Percentiles rank a stretch among this genome's conserved stretches.
Evolutionary conservation across 2,797 vertebrate genomes (phyloP).

Genomic region (Sebastes kiyomatsui): DNA sequence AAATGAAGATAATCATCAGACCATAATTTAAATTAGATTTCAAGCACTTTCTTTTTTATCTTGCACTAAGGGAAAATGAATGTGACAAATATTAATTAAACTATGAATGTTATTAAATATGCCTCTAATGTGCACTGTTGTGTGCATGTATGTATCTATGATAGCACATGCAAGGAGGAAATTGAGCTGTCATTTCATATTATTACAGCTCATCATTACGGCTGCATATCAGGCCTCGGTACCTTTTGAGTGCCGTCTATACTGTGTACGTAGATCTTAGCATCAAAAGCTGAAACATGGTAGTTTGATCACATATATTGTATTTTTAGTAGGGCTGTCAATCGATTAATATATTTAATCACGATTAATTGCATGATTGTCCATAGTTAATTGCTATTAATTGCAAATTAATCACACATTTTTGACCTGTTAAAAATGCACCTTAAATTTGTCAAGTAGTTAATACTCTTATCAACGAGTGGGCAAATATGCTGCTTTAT

Average conservation of each 20-base stretch:
- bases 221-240: neutral
- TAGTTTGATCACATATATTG: neutral
- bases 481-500: neutral
- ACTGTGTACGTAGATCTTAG: neutral
- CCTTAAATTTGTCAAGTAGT: neutral
- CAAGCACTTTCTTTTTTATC: neutral
- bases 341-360: neutral
- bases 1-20: neutral
- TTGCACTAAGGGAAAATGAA: neutral
- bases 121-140: neutral
- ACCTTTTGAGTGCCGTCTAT: neutral
- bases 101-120: neutral
- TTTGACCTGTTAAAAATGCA: neutral
- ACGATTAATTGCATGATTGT: neutral
- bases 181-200: constrained; percentile 1
- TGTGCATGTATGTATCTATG: neutral
- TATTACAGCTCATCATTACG: neutral
- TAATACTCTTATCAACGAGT: neutral
- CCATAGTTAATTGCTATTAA: neutral
- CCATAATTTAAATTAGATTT: neutral
- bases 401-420: neutral
- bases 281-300: neutral
- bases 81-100: neutral
- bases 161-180: neutral
- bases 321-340: neutral